Conservation (phyloP, 2,888 invertebrate genomes). For the Orthosia incerta region DNA sequence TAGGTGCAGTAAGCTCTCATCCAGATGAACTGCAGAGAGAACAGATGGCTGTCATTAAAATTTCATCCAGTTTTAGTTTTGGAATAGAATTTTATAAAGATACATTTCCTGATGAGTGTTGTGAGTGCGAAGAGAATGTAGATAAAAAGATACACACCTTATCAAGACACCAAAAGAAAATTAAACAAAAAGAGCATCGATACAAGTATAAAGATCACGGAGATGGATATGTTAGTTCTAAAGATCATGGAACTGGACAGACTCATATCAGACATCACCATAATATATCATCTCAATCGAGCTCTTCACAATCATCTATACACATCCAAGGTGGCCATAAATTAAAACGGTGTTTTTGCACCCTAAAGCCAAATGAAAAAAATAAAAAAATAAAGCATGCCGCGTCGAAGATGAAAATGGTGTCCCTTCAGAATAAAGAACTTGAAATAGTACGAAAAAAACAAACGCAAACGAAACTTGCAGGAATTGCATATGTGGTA, state of each 20-base stretch:
- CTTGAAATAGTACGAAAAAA: conserved; percentile 1
- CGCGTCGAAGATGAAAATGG: conserved; percentile 52
- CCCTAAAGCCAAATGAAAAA: conserved; percentile 65
- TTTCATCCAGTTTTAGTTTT: conserved; percentile 69
- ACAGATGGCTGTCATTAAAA: conserved; percentile 37
- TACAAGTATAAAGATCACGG: conserved; percentile 9
- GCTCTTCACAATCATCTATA: conserved; percentile 40
- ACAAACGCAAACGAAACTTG: conserved; percentile 42
- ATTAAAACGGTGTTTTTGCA: conserved; percentile 72
- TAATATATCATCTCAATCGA: conserved; percentile 41
- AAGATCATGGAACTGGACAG: conserved; percentile 1
- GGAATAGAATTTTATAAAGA: conserved; percentile 70
- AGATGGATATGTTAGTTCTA: conserved; percentile 4
- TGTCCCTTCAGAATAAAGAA: conserved; percentile 16
- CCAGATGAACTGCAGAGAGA: conserved; percentile 39
- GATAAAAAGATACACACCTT: conserved; percentile 9
- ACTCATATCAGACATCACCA: not conserved
- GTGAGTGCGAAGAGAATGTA: conserved; percentile 1
- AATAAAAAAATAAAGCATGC: conserved; percentile 15
- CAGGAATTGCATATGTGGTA: conserved; percentile 32
- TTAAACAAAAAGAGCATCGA: conserved; percentile 20
- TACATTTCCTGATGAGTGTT: conserved; percentile 3
- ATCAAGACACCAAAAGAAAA: conserved; percentile 7
- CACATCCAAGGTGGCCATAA: conserved; percentile 36
- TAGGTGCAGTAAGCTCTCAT: not conserved